Conservation (phyloP, 2,888 invertebrate genomes). For the Nasonia oneida region DNA sequence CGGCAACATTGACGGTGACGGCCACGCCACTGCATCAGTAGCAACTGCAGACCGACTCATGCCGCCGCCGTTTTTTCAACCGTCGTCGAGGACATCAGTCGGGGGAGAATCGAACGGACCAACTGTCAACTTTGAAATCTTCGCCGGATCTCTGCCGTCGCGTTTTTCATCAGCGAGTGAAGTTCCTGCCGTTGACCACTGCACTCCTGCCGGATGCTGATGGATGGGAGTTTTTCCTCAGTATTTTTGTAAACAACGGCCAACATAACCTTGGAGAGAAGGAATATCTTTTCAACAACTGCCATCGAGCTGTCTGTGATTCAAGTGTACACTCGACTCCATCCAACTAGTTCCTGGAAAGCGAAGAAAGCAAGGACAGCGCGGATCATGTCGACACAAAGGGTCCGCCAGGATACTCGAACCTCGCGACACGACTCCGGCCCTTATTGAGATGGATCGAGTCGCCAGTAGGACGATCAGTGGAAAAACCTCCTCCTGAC, state of each 20-base stretch:
- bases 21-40: not conserved
- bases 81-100: not conserved
- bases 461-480: not conserved
- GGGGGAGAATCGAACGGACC: not conserved
- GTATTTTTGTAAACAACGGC: not conserved
- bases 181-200: not conserved
- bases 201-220: not conserved
- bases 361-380: not conserved
- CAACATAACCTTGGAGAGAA: not conserved
- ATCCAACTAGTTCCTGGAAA: not conserved
- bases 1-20: constrained; percentile 16
- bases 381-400: not conserved
- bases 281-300: not conserved
- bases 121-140: not conserved
- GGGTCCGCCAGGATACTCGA: not conserved
- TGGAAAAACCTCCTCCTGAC: not conserved
- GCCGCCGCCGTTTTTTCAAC: not conserved
- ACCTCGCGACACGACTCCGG: not conserved
- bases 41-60: not conserved
- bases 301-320: not conserved
- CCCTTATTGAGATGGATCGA: constrained; percentile 19
- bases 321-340: not conserved
- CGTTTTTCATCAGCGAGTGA: not conserved
- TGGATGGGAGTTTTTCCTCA: not conserved
- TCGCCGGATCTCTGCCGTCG: not conserved